Percentiles rank a stretch among this genome's conserved stretches.
Conservation (phyloP, 2,797 vertebrate species). For the Hypotaenidia okinawae region DNA sequence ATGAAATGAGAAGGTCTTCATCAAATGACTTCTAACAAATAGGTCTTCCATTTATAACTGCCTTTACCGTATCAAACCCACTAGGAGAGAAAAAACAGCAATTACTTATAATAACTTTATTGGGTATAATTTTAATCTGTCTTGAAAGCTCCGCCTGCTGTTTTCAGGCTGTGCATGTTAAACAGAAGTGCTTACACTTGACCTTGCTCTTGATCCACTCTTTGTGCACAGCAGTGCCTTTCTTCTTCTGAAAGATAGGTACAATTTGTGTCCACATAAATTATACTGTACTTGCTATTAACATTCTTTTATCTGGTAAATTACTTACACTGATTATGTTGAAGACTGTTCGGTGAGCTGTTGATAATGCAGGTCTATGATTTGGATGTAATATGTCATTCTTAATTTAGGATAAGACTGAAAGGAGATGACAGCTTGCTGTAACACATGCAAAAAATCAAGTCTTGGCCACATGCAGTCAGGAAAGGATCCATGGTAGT, state of each 20-base stretch:
- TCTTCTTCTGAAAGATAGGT: conserved; percentile 73
- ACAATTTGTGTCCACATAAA: conserved; percentile 77
- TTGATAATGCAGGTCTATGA: conserved; percentile 73
- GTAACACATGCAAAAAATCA: neutral
- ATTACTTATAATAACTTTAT: conserved; percentile 80
- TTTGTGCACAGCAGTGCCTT: conserved; percentile 69
- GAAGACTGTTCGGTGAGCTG: conserved; percentile 69
- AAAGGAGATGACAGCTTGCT: conserved; percentile 59
- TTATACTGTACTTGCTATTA: conserved; percentile 78
- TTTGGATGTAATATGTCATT: conserved; percentile 71
- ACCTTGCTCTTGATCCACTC: conserved; percentile 71
- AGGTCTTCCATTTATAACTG: conserved; percentile 56
- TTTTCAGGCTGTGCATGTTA: conserved; percentile 68
- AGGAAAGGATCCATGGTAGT: neutral
- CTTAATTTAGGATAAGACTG: conserved; percentile 66
- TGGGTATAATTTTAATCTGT: conserved; percentile 74
- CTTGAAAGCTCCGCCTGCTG: conserved; percentile 70
- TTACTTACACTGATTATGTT: conserved; percentile 72
- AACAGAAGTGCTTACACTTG: conserved; percentile 70
- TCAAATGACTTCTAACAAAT: conserved; percentile 59
- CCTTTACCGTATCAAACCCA: conserved; percentile 43
- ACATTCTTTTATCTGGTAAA: conserved; percentile 78
- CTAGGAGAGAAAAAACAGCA: conserved; percentile 64
- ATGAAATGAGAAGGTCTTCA: neutral
- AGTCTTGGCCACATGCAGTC: conserved; percentile 17